phyloP scores from a whole-genome alignment of 2,113 vertebrate species.

The Chitala chitala region DNA sequence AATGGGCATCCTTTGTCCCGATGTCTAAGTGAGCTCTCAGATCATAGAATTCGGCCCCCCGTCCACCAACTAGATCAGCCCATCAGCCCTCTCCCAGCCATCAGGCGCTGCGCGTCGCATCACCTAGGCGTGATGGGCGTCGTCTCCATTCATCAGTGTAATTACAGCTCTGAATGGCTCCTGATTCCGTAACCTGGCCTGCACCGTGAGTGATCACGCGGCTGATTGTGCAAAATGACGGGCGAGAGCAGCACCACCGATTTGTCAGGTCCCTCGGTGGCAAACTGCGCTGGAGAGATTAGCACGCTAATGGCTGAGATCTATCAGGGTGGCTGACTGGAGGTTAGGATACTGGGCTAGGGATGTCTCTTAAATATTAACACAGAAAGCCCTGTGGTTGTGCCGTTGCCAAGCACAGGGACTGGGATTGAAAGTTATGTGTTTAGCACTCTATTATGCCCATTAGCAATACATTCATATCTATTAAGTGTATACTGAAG shows the following conservation, averaged over 20 bases:
- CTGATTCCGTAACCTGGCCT: background rate
- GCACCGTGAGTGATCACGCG: background rate
- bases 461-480: background rate
- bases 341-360: background rate
- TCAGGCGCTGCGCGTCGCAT: background rate
- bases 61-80: background rate
- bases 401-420: background rate
- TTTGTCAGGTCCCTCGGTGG: constrained; percentile 5
- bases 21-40: background rate
- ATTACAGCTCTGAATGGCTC: background rate
- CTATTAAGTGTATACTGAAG: background rate
- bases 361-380: background rate
- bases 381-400: background rate
- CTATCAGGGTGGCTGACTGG: background rate
- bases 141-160: constrained; percentile 18
- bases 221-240: constrained; percentile 15
- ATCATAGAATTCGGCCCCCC: background rate
- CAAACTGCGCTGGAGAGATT: background rate
- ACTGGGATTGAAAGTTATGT: background rate
- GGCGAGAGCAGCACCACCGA: background rate
- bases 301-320: constrained; percentile 6
- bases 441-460: too few relatives aligned
- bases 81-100: background rate
- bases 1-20: background rate
- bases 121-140: background rate